Conservation (phyloP, 2,113 vertebrate genomes). For the Podiceps cristatus region DNA sequence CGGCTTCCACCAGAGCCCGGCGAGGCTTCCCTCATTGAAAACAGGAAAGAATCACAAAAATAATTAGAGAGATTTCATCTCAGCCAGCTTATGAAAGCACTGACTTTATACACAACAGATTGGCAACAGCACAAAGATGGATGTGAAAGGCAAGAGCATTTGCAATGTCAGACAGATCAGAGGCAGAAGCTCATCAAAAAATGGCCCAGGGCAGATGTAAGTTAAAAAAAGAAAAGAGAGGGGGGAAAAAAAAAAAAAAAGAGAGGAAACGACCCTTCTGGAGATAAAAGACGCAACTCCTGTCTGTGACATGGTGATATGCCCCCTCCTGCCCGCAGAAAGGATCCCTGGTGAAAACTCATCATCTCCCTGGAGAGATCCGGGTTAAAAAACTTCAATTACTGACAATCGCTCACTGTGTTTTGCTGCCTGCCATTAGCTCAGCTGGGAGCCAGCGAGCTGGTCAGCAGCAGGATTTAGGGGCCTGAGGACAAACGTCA, state of each 20-base stretch:
- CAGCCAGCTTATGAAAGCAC: conserved; percentile 55
- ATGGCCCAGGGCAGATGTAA: conserved; percentile 53
- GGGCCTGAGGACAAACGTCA: conserved; percentile 49
- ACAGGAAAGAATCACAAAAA: conserved; percentile 68
- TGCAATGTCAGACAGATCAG: conserved; percentile 66
- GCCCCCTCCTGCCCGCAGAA: neutral
- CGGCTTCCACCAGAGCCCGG: conserved; percentile 12
- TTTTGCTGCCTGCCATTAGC: conserved; percentile 3
- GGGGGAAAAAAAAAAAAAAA: neutral
- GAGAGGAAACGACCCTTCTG: conserved; percentile 42
- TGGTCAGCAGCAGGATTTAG: conserved; percentile 27
- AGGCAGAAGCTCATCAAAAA: conserved; percentile 68
- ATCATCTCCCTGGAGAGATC: conserved; percentile 7
- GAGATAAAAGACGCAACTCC: neutral
- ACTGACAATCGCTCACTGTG: neutral
- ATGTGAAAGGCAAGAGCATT: conserved; percentile 63
- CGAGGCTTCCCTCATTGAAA: conserved; percentile 53
- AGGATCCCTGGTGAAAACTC: neutral
- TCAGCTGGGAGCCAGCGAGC: conserved; percentile 16
- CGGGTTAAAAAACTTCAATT: conserved; percentile 14
- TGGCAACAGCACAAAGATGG: conserved; percentile 65
- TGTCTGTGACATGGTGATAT: neutral
- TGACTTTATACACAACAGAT: conserved; percentile 61
- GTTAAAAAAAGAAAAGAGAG: conserved; percentile 20
- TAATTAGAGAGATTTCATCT: conserved; percentile 71